Conservation (phyloP, 2,888 invertebrate species). For the Brachylomia viminalis region DNA sequence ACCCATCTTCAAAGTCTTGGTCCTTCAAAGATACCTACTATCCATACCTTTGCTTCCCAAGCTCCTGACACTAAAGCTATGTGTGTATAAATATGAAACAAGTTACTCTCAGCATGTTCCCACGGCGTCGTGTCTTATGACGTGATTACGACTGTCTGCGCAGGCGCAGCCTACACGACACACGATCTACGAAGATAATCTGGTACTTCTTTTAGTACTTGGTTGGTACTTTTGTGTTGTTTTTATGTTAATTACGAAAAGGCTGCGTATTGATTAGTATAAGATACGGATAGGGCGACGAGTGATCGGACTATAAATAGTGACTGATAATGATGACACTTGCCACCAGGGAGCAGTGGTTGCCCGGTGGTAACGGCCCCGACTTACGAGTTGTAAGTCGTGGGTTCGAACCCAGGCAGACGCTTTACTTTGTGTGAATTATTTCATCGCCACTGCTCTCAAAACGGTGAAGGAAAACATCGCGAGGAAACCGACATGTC, state of each 20-base stretch:
- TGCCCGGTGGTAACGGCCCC: no score
- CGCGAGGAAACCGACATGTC: no score
- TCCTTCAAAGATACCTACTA: slow-evolving; percentile 1
- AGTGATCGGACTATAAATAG: neutral
- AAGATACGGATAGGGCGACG: neutral
- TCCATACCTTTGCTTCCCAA: slow-evolving; percentile 22
- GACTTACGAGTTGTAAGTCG: no score
- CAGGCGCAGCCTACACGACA: slow-evolving; percentile 52
- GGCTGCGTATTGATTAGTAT: neutral
- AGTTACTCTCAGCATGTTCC: slow-evolving; percentile 53
- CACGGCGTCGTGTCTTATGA: slow-evolving; percentile 61
- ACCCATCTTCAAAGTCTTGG: neutral
- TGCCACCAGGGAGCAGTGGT: no score
- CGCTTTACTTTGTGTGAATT: no score
- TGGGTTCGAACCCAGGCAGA: no score
- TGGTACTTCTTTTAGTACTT: slow-evolving; percentile 16
- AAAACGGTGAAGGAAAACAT: no score
- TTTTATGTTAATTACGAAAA: neutral
- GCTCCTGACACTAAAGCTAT: slow-evolving; percentile 45
- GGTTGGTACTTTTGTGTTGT: neutral
- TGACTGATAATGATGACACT: neutral
- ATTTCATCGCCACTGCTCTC: no score
- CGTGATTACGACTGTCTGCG: slow-evolving; percentile 60
- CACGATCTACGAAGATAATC: slow-evolving; percentile 59
- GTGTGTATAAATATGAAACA: slow-evolving; percentile 40